Conservation (phyloP, 2,797 vertebrate genomes). For the Nannoperca australis region DNA sequence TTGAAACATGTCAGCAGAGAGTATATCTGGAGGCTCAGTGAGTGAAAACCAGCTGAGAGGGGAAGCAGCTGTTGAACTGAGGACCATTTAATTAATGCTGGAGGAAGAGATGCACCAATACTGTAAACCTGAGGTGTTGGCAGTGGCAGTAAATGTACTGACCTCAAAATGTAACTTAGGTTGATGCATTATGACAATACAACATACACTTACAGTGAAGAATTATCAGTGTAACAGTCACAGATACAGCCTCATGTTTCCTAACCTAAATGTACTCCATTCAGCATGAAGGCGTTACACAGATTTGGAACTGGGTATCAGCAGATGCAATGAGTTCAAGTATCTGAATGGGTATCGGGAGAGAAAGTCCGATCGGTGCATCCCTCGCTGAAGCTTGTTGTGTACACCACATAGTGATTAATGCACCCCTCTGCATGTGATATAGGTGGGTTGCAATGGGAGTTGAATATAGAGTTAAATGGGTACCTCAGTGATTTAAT, state of each 20-base stretch:
- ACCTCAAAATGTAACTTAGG: too few species aligned
- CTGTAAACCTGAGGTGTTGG: neutral
- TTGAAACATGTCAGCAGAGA: neutral
- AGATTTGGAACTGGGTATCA: neutral
- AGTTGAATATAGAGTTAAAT: slow-evolving; percentile 2
- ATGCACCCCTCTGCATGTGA: neutral
- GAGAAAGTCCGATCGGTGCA: neutral
- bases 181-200: neutral
- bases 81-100: too few species aligned
- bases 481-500: slow-evolving; percentile 3
- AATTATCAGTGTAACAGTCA: neutral
- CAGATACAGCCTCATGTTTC: neutral
- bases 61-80: slow-evolving; percentile 1
- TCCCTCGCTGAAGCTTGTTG: neutral
- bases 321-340: neutral
- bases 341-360: neutral
- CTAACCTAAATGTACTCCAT: neutral
- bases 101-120: too few species aligned
- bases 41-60: neutral
- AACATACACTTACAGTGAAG: neutral
- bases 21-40: neutral
- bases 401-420: neutral
- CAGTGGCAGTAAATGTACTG: too few species aligned
- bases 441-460: neutral
- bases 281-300: neutral